phyloP scores from a whole-genome alignment of 2,888 invertebrate species.

The Frankliniella intonsa region DNA sequence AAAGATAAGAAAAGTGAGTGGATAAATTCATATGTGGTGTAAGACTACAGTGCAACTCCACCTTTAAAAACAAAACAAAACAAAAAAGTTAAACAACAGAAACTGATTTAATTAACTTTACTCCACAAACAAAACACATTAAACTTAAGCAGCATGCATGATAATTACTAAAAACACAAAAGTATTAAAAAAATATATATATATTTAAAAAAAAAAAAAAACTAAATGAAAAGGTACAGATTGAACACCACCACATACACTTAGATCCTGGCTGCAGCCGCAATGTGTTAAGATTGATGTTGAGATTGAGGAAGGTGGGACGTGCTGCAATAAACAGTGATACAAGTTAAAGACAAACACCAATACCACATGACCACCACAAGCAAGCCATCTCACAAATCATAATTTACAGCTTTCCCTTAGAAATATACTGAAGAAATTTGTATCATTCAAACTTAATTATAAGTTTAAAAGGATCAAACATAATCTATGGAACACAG shows the following conservation, averaged over 20 bases:
- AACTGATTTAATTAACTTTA: constrained; percentile 29
- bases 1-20: background rate
- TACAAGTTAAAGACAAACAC: constrained; percentile 34
- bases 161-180: constrained; percentile 33
- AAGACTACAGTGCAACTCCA: background rate
- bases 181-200: constrained; percentile 34
- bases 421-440: background rate
- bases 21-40: background rate
- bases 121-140: constrained; percentile 35
- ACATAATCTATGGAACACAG: too few species aligned
- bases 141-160: constrained; percentile 12
- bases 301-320: constrained; percentile 97
- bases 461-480: too few species aligned
- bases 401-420: background rate
- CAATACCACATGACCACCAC: constrained; percentile 33
- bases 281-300: constrained; percentile 87
- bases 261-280: constrained; percentile 74
- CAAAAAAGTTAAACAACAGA: constrained; percentile 34
- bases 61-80: constrained; percentile 31
- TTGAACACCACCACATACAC: constrained; percentile 65
- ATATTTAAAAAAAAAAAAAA: constrained; percentile 37
- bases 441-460: too few species aligned
- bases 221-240: constrained; percentile 35
- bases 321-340: constrained; percentile 75
- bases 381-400: background rate